These are phyloP conservation scores for Macrosiphum euphorbiae DNA, from an alignment of 2,888 invertebrate genomes.

Conservation along the genomic window DNA sequence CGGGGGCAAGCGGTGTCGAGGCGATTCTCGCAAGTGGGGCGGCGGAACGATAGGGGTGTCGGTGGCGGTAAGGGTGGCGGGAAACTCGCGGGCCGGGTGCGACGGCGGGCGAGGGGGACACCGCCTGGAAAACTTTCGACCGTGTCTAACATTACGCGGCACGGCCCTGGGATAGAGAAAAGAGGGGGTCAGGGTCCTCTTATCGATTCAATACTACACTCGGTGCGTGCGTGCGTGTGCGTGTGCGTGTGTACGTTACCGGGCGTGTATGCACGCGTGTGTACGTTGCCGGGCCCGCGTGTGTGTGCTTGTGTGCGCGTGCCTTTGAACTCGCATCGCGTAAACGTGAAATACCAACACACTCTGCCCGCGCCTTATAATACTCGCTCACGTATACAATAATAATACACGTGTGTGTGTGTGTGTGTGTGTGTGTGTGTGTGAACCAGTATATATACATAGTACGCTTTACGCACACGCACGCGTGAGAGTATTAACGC, in stretches of 20 bases:
- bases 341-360: constrained; percentile 8
- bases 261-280: not conserved
- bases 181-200: constrained; percentile 47
- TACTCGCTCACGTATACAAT: not conserved
- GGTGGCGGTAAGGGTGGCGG: not conserved
- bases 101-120: not conserved
- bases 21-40: too few species aligned
- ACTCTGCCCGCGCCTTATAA: not conserved
- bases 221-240: not conserved
- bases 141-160: constrained; percentile 53
- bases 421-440: not conserved
- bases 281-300: not conserved
- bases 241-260: not conserved
- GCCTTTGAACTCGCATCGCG: constrained; percentile 38
- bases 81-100: not conserved
- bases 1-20: too few species aligned
- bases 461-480: not conserved
- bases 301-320: not conserved
- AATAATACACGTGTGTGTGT: not conserved
- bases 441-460: not conserved
- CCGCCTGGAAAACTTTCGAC: constrained; percentile 60
- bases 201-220: constrained; percentile 58
- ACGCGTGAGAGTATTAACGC: not conserved
- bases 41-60: too few species aligned
- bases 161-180: constrained; percentile 7